phyloP scores from a whole-genome alignment of 2,797 vertebrate species.

The Chromis chromis region DNA sequence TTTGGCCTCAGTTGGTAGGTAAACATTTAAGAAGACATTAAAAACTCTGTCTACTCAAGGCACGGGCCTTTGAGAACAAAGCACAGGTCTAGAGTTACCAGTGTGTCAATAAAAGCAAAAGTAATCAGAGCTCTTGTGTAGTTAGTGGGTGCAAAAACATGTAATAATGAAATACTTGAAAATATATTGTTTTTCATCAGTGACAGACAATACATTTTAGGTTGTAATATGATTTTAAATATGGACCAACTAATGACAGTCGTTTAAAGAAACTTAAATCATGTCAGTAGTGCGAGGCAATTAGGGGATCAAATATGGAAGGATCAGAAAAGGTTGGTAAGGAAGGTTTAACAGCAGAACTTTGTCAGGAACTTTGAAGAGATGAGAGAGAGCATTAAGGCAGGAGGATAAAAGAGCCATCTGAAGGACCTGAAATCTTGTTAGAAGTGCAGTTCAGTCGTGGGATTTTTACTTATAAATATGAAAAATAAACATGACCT shows the following conservation, averaged over 20 bases:
- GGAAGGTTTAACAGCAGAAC: neutral
- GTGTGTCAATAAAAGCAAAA: neutral
- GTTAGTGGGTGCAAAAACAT: neutral
- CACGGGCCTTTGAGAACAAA: neutral
- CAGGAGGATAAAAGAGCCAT: neutral
- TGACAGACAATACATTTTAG: neutral
- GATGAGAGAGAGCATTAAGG: neutral
- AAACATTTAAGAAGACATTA: conserved; percentile 26
- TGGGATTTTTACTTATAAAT: neutral
- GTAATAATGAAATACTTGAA: neutral
- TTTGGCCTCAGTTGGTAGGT: conserved; percentile 2
- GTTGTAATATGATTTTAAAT: neutral
- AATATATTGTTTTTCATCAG: neutral
- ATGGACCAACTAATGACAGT: neutral
- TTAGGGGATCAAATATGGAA: neutral
- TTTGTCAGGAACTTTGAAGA: neutral
- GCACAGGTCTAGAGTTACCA: neutral
- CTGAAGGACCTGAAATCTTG: neutral
- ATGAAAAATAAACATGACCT: neutral
- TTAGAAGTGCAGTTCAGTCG: neutral
- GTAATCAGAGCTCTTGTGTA: neutral
- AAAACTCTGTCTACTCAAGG: neutral
- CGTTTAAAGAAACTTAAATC: neutral
- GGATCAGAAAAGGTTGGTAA: too few species aligned
- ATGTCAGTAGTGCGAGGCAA: neutral